Base-by-base conservation (phyloP, 2,797 vertebrate genomes). In the Anisognathus igniventris region DNA sequence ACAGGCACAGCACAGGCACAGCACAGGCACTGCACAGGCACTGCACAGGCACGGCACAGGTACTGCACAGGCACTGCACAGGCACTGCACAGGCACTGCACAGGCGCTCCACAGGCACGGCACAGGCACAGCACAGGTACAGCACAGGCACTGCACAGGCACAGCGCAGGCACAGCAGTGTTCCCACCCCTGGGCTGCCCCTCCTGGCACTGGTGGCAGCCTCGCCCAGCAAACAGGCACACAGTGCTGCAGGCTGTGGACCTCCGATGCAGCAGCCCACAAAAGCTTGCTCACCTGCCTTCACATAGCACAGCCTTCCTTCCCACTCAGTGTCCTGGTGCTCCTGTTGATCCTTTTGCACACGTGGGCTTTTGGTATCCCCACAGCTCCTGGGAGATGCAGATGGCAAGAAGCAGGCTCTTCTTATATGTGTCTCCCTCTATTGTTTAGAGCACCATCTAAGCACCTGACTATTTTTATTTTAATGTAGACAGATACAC, bases 211-310 rank as follows among this genome's bases (percentile, higher is more conserved):
- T 10, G 37, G 37, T 1, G 0, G 27, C 54, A 66, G 47, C 35
- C 60, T 72, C 0, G 0, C 0, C 44, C 35, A 54, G 27, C 35
- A 33, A 31, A 70, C 12, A 23, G 33, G 37, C 23, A 24, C 42
- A 58, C 11, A 14, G 21, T 8, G 25, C 31, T 54, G 48, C 48
- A 3, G 1, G 7, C 31, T 39, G 23, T 3, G 31, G 18, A 7
- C n/a, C 28, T 1, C 5, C 9, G 7, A 3, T 4, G 17, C 35
- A 62, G 10, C 30, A 21, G 24, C 42, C 14, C 19, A 10, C 6
- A 22, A 39, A 76, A 71, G 1, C 16, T 42, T 44, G n/a, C 19
- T 54, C 14, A 1, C 0, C 0, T 7, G 35, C 27, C 33, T 31
- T 6, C 28, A 51, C 0, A 0, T 9, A 8, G 4, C 3, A 24